Base-by-base conservation (phyloP, 2,888 invertebrate genomes). In the Crematogaster levior region DNA sequence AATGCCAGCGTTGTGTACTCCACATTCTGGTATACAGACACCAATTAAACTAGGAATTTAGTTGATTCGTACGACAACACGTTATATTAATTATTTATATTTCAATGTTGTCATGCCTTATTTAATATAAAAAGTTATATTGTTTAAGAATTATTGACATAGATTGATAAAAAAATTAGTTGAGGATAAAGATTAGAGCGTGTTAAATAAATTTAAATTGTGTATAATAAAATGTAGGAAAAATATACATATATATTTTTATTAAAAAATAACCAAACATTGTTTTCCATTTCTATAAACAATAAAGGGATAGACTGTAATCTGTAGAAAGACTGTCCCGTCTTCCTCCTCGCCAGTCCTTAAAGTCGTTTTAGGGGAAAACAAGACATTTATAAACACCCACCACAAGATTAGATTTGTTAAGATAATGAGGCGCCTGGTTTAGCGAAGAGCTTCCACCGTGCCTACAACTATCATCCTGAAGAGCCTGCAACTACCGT, bases 361-460 rank as follows among this genome's bases (percentile, higher is more conserved):
- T 46, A 48, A 6, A 48, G 63, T 58, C 43, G 53, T 91, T 92
- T 88, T 89, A 85, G 89, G 85, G 90, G 87, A 93, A 94, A 94
- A 93, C 93, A 94, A 94, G 93, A 94, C 94, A 94, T 94, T 94
- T 94, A 93, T 94, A 94, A 94, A 94, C 93, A 93, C 91, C 93
- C 92, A 93, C 92, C 91, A 90, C 91, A 91, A 94, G 93, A 94
- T 94, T 94, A 94, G 94, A 94, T 94, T 94, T 93, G 94, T 94
- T 94, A 93, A 93, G 94, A 94, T 94, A 94, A 94, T 94, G 93
- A 92, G 90, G 88, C 89, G 88, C 90, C 86, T 86, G 90, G 91
- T 91, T 92, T 91, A 92, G 90, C 90, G 90, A 40, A 83, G 83
- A 77, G 83, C 37, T 58, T 68, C 40, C 81, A 48, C 43, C 68